Conservation (phyloP, 2,113 vertebrate species). For the Ranitomeya imitator region DNA sequence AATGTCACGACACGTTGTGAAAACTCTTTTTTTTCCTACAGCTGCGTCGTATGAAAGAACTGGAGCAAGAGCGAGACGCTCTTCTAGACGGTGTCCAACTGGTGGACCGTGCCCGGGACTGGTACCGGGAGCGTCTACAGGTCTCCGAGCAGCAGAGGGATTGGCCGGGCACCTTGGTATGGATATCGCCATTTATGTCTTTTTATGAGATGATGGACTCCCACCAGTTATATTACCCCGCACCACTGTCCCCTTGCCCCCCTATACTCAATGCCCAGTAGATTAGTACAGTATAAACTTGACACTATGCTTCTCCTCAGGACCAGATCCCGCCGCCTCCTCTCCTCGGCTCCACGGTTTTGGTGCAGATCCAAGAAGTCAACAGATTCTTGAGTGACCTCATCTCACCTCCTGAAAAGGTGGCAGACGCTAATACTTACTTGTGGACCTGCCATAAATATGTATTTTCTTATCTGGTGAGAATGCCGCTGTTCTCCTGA, state of each 20-base stretch:
- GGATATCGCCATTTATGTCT: background rate
- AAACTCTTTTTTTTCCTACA: slow-evolving; percentile 25
- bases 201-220: too few species aligned
- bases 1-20: background rate
- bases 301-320: slow-evolving; percentile 32
- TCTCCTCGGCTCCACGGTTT: slow-evolving; percentile 47
- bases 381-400: slow-evolving; percentile 63
- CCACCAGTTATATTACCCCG: too few species aligned
- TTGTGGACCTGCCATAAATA: too few species aligned
- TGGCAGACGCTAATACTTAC: background rate
- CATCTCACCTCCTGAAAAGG: slow-evolving; percentile 57
- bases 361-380: slow-evolving; percentile 66
- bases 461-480: too few species aligned
- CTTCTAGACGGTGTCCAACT: slow-evolving; percentile 67
- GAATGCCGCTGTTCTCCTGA: too few species aligned
- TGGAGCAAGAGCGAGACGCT: slow-evolving; percentile 64
- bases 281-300: background rate
- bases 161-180: slow-evolving; percentile 59
- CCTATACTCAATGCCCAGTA: too few species aligned
- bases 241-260: too few species aligned
- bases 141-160: slow-evolving; percentile 59
- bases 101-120: slow-evolving; percentile 61
- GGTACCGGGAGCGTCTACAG: slow-evolving; percentile 62
- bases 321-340: slow-evolving; percentile 54
- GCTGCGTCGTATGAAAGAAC: slow-evolving; percentile 65